Base-by-base conservation (phyloP, 2,113 vertebrate species). In the Coregonus clupeaformis region DNA sequence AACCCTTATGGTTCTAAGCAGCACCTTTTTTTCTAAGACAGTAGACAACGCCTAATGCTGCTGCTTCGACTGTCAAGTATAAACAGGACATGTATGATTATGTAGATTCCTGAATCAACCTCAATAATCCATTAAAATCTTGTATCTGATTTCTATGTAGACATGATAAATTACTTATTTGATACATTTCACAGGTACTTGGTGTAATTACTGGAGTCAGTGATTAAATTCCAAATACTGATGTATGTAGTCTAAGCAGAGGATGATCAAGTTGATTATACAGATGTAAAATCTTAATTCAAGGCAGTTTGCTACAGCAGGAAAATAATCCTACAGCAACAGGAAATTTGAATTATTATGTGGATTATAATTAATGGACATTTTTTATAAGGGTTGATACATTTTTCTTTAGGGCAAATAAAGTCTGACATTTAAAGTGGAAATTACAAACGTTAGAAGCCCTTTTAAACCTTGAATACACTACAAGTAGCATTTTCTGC, bases 131-230 rank as follows among this genome's bases (percentile, higher is more conserved):
- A 60, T n/a, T 22, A 5, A 22, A 60, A 60, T 60, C 18, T 60
- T 60, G 6, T n/a, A 42, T 42, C 9, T 42, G 36, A 42, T 42
- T 42, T 42, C 36, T 42, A 27, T 27, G 27, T 27, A 27, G 27
- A 42, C 36, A 42, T 42, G 36, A 9, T 16, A n/a, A 22, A 60
- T 60, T 24, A 9, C n/a, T 42, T 22, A 5, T 16, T 22, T 24
- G 57, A 52, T 24, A 22, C 13, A 22, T 52, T 52, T 16, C 49
- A 16, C 3, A 18, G 3, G 5, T 60, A 60, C 52, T 60, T n/a
- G n/a, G 57, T 22, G 22, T 77, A 32, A 81, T 72, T 59, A 82
- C 71, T 86, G 81, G 82, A 88, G 81, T 85, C 57, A 60, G 57
- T 22, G 57, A 22, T n/a, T 59, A 5, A 73, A 78, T 77, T 83